Conservation (phyloP, 92 coral and sea anemone genomes). For the Siderastrea siderea region DNA sequence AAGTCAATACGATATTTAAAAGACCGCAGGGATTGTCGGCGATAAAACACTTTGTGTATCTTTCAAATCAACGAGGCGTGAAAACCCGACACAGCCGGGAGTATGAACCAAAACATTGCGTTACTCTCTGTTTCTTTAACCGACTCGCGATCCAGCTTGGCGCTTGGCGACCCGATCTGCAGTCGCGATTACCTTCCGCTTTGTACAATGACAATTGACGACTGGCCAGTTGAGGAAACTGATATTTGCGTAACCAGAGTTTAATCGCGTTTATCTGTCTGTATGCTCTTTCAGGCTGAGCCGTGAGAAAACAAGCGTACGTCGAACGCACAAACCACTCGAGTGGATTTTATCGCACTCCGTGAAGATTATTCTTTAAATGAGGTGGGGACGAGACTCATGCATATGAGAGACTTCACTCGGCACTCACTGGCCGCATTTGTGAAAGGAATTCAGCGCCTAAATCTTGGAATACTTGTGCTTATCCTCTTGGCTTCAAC, state of each 20-base stretch:
- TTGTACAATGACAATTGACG: slow-evolving; percentile 36
- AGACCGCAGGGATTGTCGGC: slow-evolving; percentile 28
- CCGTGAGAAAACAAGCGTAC: slow-evolving; percentile 37
- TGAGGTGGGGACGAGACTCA: slow-evolving; percentile 73
- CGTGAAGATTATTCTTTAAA: slow-evolving; percentile 42
- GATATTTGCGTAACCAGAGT: slow-evolving; percentile 31
- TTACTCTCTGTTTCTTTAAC: background rate
- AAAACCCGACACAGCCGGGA: slow-evolving; percentile 2
- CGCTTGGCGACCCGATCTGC: background rate
- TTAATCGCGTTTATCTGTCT: slow-evolving; percentile 30
- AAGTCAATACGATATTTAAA: slow-evolving; percentile 20
- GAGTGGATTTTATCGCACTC: slow-evolving; percentile 61
- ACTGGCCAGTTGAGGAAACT: slow-evolving; percentile 30
- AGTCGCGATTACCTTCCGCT: slow-evolving; percentile 35
- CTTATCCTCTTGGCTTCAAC: slow-evolving; percentile 33
- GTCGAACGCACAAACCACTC: slow-evolving; percentile 25
- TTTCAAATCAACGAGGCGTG: slow-evolving; percentile 53
- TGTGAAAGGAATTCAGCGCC: slow-evolving; percentile 67
- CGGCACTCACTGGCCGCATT: slow-evolving; percentile 79
- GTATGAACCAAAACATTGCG: background rate
- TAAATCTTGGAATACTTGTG: slow-evolving; percentile 29
- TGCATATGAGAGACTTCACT: slow-evolving; percentile 74
- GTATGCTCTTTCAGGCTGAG: slow-evolving; percentile 52
- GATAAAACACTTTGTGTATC: slow-evolving; percentile 35
- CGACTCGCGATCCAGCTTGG: slow-evolving; percentile 27